Base-by-base conservation (phyloP, 2,797 vertebrate genomes). In the Hybognathus amarus region DNA sequence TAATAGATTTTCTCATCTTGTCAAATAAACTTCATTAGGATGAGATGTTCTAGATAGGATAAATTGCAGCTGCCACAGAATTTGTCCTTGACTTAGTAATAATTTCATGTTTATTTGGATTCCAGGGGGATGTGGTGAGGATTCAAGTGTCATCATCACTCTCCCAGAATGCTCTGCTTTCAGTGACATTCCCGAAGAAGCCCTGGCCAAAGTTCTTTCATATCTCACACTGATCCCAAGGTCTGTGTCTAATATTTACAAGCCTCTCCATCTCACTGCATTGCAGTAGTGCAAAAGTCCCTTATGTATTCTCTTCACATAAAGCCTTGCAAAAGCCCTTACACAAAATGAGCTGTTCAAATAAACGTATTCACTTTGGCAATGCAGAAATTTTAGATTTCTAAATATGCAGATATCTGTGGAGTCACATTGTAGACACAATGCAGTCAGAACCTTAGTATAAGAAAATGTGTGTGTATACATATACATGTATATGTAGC, bases 141-240 rank as follows among this genome's bases (percentile, higher is more conserved):
- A 98, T 87, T 97, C 96, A 50, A 95, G 95, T n/a, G 96, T 97
- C 94, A 97, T 99, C 88, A 96, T 99, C 93, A 99, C 98, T 0
- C 96, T 99, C 84, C 98, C 98, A 2, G 97, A 99, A 92, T 97
- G 95, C 66, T 94, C 95, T 30, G 93, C 92, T 85, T 99, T 99
- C 94, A 96, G 92, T 42, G 96, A 97, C 87, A 96, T 98, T 90
- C 95, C 97, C 0, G 96, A 98, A 88, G 95, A 97, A 90, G 91
- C 93, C 6, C 91, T 99, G 66, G 87, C 94, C 70, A 97, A 97
- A 93, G 96, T 98, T 50, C 91, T 99, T 47, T 96, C 93, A 0
- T 99, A 97, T 91, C 94, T 99, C 87, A 97, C 97, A 0, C 93
- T 96, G 74, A 93, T 99, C 86, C 96, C 96, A 5, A 96, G 97